Evolutionary conservation across 2,888 invertebrate genomes (phyloP), one percentile per base, ranked within the genome.

Genomic region (Calliphora vomitoria): DNA sequence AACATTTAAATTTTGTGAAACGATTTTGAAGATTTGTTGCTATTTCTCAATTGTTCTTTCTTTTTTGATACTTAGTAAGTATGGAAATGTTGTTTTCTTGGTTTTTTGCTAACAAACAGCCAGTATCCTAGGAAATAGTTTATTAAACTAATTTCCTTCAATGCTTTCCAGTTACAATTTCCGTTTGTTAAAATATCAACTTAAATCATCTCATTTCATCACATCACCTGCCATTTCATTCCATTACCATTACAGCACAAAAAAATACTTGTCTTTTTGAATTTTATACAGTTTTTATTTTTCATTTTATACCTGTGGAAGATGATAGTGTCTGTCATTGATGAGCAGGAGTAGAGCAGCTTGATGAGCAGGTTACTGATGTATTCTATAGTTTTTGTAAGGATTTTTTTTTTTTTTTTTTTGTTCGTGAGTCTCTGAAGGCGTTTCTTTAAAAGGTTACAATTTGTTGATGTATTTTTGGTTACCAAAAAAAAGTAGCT

Each of bases 141-240:
- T 88, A 81, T 88, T 86, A 88, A 83, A 83, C 85, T 69, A 81
- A 83, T 86, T 88, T 88, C 86, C 88, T 50, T 82, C 55, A 86
- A 76, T 82, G 76, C 53, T 86, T 83, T 79, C 83, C 88, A 88
- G 81, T 86, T 80, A 88, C 86, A 86, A 86, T 86, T 83, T 88
- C 83, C 80, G 82, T 86, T 86, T 86, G 81, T 86, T 83, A 80
- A 82, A 79, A 81, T 68, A 80, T 75, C 80, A 69, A 69, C 64
- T 72, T 71, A 55, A 75, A 50, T 82, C 83, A 72, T 44, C 55
- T 78, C 78, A 78, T 55, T 71, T 68, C 74, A 72, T 74, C 81
- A 64, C 25, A 53, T 69, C 44, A 13, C 20, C 25, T 25, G 13
- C 3, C 20, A 31, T 25, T 31, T 58, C 5, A 4, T 58, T 4